Percentiles rank a stretch among this genome's conserved stretches.
These are phyloP conservation scores for Entomobrya proxima DNA, from an alignment of 2,888 invertebrate genomes.

Conservation along the genomic window DNA sequence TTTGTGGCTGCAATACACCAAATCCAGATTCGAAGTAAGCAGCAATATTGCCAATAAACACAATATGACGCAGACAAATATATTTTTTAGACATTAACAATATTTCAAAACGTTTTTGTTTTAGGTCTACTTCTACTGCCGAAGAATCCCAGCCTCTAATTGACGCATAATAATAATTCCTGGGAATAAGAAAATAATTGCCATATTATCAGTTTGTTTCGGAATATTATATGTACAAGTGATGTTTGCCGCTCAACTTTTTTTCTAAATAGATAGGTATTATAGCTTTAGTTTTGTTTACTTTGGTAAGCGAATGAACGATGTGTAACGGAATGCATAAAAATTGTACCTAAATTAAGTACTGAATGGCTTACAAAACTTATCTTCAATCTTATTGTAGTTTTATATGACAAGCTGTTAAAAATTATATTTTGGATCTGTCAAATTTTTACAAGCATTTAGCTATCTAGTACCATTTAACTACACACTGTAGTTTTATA, in stretches of 20 bases:
- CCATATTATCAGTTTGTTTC: neutral
- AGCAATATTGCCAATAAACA: neutral
- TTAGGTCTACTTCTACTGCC: slow-evolving; percentile 31
- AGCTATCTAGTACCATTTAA: neutral
- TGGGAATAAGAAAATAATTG: neutral
- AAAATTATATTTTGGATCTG: slow-evolving; percentile 25
- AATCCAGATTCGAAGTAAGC: slow-evolving; percentile 49
- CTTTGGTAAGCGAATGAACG: slow-evolving; percentile 2
- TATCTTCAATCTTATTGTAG: no score
- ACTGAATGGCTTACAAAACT: neutral
- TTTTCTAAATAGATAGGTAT: slow-evolving; percentile 2
- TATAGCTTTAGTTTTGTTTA: slow-evolving; percentile 56
- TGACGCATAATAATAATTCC: slow-evolving; percentile 31
- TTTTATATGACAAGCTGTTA: slow-evolving; percentile 25
- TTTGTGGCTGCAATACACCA: slow-evolving; percentile 72
- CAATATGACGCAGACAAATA: neutral
- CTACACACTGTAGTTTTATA: no score
- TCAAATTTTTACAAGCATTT: slow-evolving; percentile 14
- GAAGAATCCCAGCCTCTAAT: slow-evolving; percentile 49
- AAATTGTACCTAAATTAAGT: neutral
- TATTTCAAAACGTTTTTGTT: no score
- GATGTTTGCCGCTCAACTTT: slow-evolving; percentile 8
- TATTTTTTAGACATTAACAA: no score
- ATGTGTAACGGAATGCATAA: neutral
- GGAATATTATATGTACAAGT: neutral